Conservation (phyloP, 2,888 invertebrate species). For the Scelioninae gen. 2 region DNA sequence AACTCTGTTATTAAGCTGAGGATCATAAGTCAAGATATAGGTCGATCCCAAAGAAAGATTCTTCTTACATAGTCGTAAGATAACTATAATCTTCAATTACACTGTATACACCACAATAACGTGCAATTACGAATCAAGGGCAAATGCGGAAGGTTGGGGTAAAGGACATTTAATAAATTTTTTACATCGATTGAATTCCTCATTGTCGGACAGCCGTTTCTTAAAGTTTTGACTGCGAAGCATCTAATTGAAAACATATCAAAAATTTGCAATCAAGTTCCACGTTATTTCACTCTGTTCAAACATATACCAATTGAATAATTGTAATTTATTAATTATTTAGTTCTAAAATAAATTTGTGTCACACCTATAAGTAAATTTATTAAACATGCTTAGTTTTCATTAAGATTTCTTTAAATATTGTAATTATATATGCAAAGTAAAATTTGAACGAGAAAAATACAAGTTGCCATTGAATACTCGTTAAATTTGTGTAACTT, state of each 20-base stretch:
- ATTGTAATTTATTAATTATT: too few species aligned
- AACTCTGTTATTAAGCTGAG: constrained; percentile 48
- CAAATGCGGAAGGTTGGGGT: constrained; percentile 55
- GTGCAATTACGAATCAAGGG: constrained; percentile 71
- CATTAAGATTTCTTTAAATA: too few species aligned
- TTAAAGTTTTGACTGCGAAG: constrained; percentile 3
- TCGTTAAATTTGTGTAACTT: too few species aligned
- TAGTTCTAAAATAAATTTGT: too few species aligned
- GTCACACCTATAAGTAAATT: too few species aligned
- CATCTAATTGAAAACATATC: not conserved
- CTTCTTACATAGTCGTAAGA: constrained; percentile 58
- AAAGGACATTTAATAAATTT: constrained; percentile 38
- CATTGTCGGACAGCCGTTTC: constrained; percentile 11
- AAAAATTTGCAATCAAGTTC: too few species aligned
- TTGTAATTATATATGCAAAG: too few species aligned
- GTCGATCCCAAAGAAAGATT: constrained; percentile 43
- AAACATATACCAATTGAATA: too few species aligned
- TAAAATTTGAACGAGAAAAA: too few species aligned
- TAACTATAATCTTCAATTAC: constrained; percentile 74
- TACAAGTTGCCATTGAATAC: too few species aligned
- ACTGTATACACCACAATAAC: constrained; percentile 61
- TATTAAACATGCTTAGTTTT: too few species aligned
- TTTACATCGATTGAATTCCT: constrained; percentile 24
- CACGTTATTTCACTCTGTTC: too few species aligned
- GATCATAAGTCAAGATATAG: constrained; percentile 45